Percentiles rank a stretch among this genome's conserved stretches.
phyloP scores from a whole-genome alignment of 53 echinoderm and acorn worm genomes.

The Antedon mediterranea region DNA sequence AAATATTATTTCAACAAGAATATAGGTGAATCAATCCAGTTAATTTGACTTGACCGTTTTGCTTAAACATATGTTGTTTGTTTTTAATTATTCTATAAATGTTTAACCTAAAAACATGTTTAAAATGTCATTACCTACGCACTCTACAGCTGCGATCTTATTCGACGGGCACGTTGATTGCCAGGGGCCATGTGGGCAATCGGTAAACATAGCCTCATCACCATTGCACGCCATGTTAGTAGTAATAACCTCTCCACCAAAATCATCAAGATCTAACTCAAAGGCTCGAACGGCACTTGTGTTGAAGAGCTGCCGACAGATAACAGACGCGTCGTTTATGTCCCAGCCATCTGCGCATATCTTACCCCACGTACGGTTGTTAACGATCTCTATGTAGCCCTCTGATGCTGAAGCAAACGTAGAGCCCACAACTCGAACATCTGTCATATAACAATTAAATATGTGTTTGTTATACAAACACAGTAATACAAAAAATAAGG shows the following conservation, averaged over 20 bases:
- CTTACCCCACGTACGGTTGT: constrained; percentile 37
- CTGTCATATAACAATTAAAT: background rate
- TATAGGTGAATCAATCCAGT: too few species aligned
- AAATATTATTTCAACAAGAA: too few species aligned
- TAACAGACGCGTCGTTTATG: constrained; percentile 21
- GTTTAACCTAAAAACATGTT: too few species aligned
- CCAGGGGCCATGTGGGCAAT: background rate
- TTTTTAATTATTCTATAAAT: too few species aligned
- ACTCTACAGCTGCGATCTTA: background rate
- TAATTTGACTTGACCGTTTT: too few species aligned
- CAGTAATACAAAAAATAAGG: too few species aligned
- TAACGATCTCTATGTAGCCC: constrained; percentile 34
- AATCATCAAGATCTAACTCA: background rate
- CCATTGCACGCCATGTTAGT: background rate
- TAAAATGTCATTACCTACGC: background rate
- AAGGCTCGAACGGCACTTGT: background rate
- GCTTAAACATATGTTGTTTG: too few species aligned
- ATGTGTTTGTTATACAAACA: too few species aligned
- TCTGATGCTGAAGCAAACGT: background rate
- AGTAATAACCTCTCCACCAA: background rate
- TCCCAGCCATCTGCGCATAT: constrained; percentile 33
- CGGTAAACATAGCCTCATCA: background rate
- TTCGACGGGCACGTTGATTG: background rate
- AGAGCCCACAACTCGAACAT: background rate
- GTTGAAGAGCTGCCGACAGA: constrained; percentile 33